Conservation (phyloP, 1,140 invertebrate genomes). For the Temnothorax longispinosus region DNA sequence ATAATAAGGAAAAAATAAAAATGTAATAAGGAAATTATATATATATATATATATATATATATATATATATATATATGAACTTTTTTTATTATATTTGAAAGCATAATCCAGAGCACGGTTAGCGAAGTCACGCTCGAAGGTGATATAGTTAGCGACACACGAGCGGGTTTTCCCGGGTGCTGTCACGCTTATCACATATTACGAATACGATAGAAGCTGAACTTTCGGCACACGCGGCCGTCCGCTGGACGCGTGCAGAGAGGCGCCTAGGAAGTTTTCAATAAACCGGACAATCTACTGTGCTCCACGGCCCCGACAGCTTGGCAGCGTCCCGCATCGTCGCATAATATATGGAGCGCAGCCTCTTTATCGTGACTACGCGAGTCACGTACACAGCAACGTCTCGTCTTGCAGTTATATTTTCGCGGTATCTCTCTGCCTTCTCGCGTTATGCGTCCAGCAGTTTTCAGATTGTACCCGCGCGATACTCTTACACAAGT, state of each 20-base stretch:
- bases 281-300: slow-evolving; percentile 53
- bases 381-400: not conserved
- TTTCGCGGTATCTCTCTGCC: slow-evolving; percentile 36
- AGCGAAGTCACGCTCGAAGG: not conserved
- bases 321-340: not conserved
- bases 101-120: not conserved
- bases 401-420: slow-evolving; percentile 29
- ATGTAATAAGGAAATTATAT: no score
- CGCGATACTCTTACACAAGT: not conserved
- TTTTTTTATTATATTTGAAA: no score
- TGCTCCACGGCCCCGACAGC: not conserved
- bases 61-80: no score
- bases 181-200: slow-evolving; percentile 23
- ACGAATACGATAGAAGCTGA: slow-evolving; percentile 5
- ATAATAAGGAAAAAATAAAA: no score
- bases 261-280: slow-evolving; percentile 48
- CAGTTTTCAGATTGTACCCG: not conserved
- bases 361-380: slow-evolving; percentile 22
- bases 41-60: no score
- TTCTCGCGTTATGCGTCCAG: not conserved
- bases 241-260: not conserved
- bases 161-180: slow-evolving; percentile 3
- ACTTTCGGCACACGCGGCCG: slow-evolving; percentile 27
- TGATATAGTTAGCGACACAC: slow-evolving; percentile 8
- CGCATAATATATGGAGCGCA: slow-evolving; percentile 2